Evolutionary conservation across 2,797 vertebrate species (phyloP), one percentile per base, ranked within the genome.

Genomic region (Alexandromys oeconomus): DNA sequence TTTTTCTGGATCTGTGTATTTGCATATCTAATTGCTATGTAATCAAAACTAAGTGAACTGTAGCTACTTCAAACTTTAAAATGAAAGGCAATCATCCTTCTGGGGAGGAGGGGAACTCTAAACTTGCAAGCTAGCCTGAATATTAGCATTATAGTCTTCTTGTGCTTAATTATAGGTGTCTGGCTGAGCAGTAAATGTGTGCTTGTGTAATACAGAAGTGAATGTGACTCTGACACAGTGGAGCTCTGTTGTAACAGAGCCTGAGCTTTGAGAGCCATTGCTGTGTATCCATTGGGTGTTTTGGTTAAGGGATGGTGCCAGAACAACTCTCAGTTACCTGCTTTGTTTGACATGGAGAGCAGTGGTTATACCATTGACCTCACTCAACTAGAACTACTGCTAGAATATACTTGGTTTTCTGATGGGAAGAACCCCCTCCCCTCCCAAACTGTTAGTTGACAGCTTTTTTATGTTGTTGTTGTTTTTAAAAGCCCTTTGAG

Each of bases 31-130:
- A 99, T 99, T 99, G 97, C 98, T 98, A 43, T 98, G 98, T 98
- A 99, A 99, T 99, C 98, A 98, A 98, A 98, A 98, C 97, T 97
- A 98, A 98, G 98, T 98, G 98, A 98, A 98, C 98, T 98, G 98
- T 98, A 98, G 97, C 98, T 98, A 97, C 98, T 99, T 98, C 96
- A 99, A 98, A 97, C 98, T 97, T 93, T 97, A 96, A 98, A 98
- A 98, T 98, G 98, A 98, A 98, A 98, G 94, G 98, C 98, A 99
- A 97, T 98, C 98, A 98, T 98, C 98, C 98, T 98, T 98, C 94
- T 89, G 67, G 97, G 95, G 96, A 96, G 96, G 98, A 97, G 96
- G 89, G 97, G 97, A 96, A 69, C 97, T 79, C 95, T 96, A 98
- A 89, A 34, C 96, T 97, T 94, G 96, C 93, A 97, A 95, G 97